Conservation (phyloP, 92 coral and sea anemone genomes). For the Blastomussa wellsi region DNA sequence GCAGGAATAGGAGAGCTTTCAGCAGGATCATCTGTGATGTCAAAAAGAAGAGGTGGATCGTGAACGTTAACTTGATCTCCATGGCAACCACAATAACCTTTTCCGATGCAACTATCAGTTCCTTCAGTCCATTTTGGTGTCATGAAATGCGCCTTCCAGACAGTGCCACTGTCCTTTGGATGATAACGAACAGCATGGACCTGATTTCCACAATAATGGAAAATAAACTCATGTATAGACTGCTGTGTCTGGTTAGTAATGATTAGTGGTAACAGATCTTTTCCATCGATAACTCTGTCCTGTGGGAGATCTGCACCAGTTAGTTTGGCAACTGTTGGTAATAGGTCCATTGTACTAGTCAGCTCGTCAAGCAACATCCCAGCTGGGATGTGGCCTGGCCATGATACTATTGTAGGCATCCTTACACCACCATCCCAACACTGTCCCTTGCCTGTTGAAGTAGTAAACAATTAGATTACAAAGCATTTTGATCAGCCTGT, state of each 20-base stretch:
- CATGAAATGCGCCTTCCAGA: slow-evolving; percentile 85
- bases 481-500: no score
- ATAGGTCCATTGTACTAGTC: slow-evolving; percentile 78
- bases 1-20: slow-evolving; percentile 64
- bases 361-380: slow-evolving; percentile 72
- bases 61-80: slow-evolving; percentile 52
- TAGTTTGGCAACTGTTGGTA: slow-evolving; percentile 69
- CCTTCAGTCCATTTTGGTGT: slow-evolving; percentile 75
- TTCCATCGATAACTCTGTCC: slow-evolving; percentile 84
- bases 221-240: slow-evolving; percentile 78
- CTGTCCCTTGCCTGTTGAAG: slow-evolving; percentile 78
- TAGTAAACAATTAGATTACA: not conserved
- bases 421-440: slow-evolving; percentile 92
- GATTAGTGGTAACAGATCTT: slow-evolving; percentile 71
- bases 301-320: slow-evolving; percentile 58
- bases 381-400: slow-evolving; percentile 72
- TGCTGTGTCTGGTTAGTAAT: slow-evolving; percentile 34
- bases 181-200: slow-evolving; percentile 91
- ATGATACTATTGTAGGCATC: slow-evolving; percentile 78
- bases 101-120: slow-evolving; percentile 48
- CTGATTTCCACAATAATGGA: slow-evolving; percentile 86
- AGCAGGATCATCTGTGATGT: slow-evolving; percentile 75
- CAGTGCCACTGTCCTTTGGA: slow-evolving; percentile 54
- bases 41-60: slow-evolving; percentile 76
- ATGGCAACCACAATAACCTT: slow-evolving; percentile 60